phyloP scores from a whole-genome alignment of 2,797 vertebrate species.

The Lophius americanus region DNA sequence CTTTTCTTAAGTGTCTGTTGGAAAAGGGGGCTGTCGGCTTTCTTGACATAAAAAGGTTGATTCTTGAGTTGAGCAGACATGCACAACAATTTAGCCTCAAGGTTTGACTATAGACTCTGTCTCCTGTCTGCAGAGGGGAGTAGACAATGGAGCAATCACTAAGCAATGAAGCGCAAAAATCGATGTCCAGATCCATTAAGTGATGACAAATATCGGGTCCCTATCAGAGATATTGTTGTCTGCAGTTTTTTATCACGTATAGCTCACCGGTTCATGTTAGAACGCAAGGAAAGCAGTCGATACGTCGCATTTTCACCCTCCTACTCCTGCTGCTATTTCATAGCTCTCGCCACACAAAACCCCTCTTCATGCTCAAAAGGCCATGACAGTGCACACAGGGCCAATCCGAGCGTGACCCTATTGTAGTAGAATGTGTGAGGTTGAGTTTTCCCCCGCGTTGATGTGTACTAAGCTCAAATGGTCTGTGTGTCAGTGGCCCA shows the following conservation, averaged over 20 bases:
- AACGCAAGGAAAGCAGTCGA: slow-evolving; percentile 32
- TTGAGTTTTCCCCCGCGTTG: slow-evolving; percentile 52
- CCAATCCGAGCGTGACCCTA: slow-evolving; percentile 68
- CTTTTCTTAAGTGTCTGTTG: slow-evolving; percentile 69
- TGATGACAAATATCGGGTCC: slow-evolving; percentile 27
- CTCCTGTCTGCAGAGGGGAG: slow-evolving; percentile 11
- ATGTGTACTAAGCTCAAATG: slow-evolving; percentile 37
- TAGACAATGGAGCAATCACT: slow-evolving; percentile 41
- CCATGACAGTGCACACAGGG: slow-evolving; percentile 73
- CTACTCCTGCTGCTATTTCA: slow-evolving; percentile 54
- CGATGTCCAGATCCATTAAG: slow-evolving; percentile 15
- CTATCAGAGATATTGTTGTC: slow-evolving; percentile 36
- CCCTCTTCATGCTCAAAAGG: slow-evolving; percentile 73
- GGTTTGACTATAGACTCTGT: slow-evolving; percentile 17
- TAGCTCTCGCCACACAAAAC: slow-evolving; percentile 65
- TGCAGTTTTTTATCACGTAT: slow-evolving; percentile 30
- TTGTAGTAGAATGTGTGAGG: slow-evolving; percentile 69
- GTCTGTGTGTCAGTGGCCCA: slow-evolving; percentile 51
- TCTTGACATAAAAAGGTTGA: slow-evolving; percentile 50
- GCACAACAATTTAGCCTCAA: slow-evolving; percentile 23
- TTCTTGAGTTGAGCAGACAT: slow-evolving; percentile 41
- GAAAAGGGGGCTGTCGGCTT: slow-evolving; percentile 44
- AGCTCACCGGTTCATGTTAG: slow-evolving; percentile 24
- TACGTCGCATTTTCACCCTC: slow-evolving; percentile 18
- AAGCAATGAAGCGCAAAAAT: slow-evolving; percentile 12